Evolutionary conservation across 2,888 invertebrate species (phyloP), one percentile per base, ranked within the genome.

Genomic region (Balanococcus diminutus): DNA sequence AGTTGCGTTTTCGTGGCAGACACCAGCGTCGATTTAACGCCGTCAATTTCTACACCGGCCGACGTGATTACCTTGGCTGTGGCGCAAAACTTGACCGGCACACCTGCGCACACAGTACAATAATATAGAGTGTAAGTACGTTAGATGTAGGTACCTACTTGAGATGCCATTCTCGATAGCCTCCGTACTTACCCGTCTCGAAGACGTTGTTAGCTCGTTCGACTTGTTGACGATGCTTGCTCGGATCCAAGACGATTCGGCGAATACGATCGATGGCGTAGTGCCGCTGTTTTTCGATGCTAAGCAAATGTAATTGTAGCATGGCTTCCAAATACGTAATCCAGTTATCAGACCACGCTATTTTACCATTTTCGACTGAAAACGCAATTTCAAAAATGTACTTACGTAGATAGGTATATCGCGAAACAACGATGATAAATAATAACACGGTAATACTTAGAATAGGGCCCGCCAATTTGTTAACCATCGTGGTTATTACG

Each of bases 311-410:
- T 90, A 97, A 96, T 91, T 99, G 99, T 81, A 99, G 92, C 95
- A 99, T 96, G 0, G 97, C 97, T 90, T 99, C 99, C 90, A 98
- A 93, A 91, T 95, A 99, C 72, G 97, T 94, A 86, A 98, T 94
- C 98, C 98, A 99, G 90, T 98, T 96, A 88, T 94, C 94, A 86
- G 93, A 92, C 98, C 98, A 99, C 87, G 92, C 91, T 87, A 99
- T 91, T 89, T 93, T 91, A 61, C 97, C 98, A 87, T 89, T 90
- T 0, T 91, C 90, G 83, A 95, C 91, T 91, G 88, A 0, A 56
- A n/a, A 28, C 16, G 22, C 22, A 22, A 22, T 1, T 56, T 56
- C 8, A 36, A 36, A n/a, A n/a, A n/a, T n/a, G n/a, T n/a, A n/a
- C n/a, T n/a, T n/a, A n/a, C n/a, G n/a, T n/a, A n/a, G n/a, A n/a